Evolutionary conservation across 2,797 vertebrate genomes (phyloP).

Genomic region (Peromyscus eremicus): DNA sequence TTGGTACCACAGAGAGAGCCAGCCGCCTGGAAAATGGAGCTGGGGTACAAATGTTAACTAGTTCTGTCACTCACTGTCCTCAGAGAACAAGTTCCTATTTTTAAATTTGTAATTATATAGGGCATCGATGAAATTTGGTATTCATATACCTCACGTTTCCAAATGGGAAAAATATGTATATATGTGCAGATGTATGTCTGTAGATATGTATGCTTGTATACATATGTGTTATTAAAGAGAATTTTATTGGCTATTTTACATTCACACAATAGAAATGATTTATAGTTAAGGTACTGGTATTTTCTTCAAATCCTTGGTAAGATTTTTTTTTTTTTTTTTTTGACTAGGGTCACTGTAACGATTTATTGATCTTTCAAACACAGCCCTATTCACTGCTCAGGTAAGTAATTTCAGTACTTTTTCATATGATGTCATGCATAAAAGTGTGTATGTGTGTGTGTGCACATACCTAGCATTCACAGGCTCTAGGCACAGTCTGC

Average conservation of each 20-base stretch:
- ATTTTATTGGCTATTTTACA: constrained; percentile 59
- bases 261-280: constrained; percentile 53
- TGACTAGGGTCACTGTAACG: constrained; percentile 93
- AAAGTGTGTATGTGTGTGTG: background rate
- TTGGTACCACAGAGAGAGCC: background rate
- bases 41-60: constrained; percentile 10
- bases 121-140: constrained; percentile 32
- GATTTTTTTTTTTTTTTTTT: constrained; percentile 55
- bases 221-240: background rate
- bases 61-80: constrained; percentile 47
- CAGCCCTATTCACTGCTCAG: constrained; percentile 95
- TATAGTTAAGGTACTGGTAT: constrained; percentile 42
- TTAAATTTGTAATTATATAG: constrained; percentile 48
- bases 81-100: constrained; percentile 52
- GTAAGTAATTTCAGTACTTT: constrained; percentile 86
- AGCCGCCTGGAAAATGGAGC: constrained; percentile 8
- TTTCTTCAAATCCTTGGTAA: no score
- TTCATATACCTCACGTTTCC: background rate
- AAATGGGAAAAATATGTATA: background rate
- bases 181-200: background rate
- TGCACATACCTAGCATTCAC: background rate
- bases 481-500: background rate
- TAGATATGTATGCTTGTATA: background rate
- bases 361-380: constrained; percentile 96
- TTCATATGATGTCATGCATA: background rate